Evolutionary conservation across 2,888 invertebrate genomes (phyloP).

Genomic region (Strigamia maritima): DNA sequence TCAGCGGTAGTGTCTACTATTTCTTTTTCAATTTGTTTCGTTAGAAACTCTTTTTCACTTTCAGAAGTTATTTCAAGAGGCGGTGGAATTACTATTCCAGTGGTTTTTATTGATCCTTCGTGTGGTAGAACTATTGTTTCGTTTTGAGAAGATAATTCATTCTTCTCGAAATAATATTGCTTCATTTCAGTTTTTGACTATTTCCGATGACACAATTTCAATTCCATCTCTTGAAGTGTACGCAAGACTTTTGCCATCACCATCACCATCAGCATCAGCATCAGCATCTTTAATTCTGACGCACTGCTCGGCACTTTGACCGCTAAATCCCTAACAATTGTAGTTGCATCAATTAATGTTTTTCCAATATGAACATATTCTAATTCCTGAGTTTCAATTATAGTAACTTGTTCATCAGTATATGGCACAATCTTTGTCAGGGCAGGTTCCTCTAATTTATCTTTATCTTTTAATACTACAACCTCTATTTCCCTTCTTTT

Average conservation of each 20-base stretch:
- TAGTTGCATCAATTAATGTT: background rate
- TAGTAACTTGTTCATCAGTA: constrained; percentile 18
- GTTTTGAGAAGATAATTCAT: too few species aligned
- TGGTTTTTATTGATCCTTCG: too few species aligned
- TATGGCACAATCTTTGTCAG: background rate
- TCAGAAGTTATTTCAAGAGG: too few species aligned
- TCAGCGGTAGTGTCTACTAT: background rate
- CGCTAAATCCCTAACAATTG: background rate
- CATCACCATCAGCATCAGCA: too few species aligned
- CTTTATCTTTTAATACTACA: background rate
- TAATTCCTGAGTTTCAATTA: background rate
- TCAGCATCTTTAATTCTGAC: background rate
- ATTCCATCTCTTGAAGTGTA: constrained; percentile 50
- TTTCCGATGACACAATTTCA: constrained; percentile 58
- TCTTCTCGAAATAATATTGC: constrained; percentile 35
- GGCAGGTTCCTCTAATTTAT: constrained; percentile 15
- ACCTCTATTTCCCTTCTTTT: constrained; percentile 11
- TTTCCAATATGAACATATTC: background rate
- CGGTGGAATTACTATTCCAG: too few species aligned
- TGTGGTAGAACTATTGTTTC: too few species aligned
- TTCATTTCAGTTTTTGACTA: constrained; percentile 48
- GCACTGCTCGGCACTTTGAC: background rate
- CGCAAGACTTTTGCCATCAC: background rate
- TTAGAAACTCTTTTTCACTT: too few species aligned
- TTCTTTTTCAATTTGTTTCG: too few species aligned